These are phyloP conservation scores for Trimorus sp. DNA, from an alignment of 2,888 invertebrate species.

Conservation along the genomic window DNA sequence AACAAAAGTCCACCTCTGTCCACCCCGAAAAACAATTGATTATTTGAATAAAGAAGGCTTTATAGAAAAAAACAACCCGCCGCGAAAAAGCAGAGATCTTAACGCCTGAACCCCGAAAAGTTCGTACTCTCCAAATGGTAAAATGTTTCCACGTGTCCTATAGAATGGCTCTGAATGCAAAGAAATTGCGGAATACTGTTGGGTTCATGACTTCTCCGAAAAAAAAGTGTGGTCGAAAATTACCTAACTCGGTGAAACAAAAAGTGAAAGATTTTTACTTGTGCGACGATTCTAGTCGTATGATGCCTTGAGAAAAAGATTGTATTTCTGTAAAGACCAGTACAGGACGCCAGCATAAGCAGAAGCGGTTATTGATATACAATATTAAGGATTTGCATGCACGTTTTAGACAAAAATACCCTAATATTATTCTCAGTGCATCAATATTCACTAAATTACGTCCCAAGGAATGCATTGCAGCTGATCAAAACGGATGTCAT, in stretches of 20 bases:
- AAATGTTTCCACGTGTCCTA: conserved; percentile 10
- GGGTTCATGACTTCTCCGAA: conserved; percentile 12
- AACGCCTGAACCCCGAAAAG: conserved; percentile 20
- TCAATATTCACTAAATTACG: conserved; percentile 14
- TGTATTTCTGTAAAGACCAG: conserved; percentile 16
- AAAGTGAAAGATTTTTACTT: conserved; percentile 32
- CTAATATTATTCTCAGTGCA: conserved; percentile 13
- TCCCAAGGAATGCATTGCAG: conserved; percentile 31
- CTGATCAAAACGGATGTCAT: conserved; percentile 12
- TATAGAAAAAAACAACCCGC: not conserved
- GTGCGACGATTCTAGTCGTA: conserved; percentile 23
- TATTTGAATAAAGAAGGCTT: too few relatives aligned
- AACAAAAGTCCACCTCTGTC: too few relatives aligned
- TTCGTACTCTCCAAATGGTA: conserved; percentile 18
- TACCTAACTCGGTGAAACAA: not conserved
- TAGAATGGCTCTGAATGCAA: conserved; percentile 29
- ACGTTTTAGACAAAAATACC: conserved; percentile 19
- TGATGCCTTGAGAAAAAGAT: conserved; percentile 33
- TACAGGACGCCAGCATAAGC: conserved; percentile 9
- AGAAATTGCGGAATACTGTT: conserved; percentile 16
- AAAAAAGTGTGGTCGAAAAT: not conserved
- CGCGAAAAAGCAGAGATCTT: conserved; percentile 29
- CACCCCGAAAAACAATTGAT: too few relatives aligned
- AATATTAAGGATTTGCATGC: conserved; percentile 28
- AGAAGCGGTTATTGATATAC: conserved; percentile 26